Percentiles rank a stretch among this genome's conserved stretches.
Evolutionary conservation across 2,113 vertebrate species (phyloP).

Genomic region (Aspidoscelis tigris): DNA sequence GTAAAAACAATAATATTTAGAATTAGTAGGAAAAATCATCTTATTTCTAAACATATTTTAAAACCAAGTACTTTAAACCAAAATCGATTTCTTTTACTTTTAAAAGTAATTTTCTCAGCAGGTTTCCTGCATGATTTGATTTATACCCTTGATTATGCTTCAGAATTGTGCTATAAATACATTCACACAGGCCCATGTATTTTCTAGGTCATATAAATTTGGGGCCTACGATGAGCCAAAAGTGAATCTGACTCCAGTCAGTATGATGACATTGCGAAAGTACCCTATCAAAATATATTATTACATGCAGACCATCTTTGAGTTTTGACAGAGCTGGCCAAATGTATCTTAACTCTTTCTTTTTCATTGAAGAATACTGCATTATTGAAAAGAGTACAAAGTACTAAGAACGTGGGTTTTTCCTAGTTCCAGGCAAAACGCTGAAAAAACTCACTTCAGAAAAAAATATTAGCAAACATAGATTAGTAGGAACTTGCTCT

Average conservation of each 20-base stretch:
- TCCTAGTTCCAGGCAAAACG: too few relatives aligned
- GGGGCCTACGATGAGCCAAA: slow-evolving; percentile 75
- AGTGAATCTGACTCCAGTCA: slow-evolving; percentile 78
- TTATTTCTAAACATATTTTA: neutral
- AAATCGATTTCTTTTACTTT: slow-evolving; percentile 38
- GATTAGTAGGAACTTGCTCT: too few relatives aligned
- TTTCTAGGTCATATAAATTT: slow-evolving; percentile 79
- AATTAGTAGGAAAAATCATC: slow-evolving; percentile 28
- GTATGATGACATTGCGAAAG: slow-evolving; percentile 81
- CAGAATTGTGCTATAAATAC: slow-evolving; percentile 80
- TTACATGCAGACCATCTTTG: slow-evolving; percentile 72
- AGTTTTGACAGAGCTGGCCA: slow-evolving; percentile 66
- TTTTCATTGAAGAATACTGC: slow-evolving; percentile 62
- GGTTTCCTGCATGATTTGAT: slow-evolving; percentile 52
- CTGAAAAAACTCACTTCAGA: neutral
- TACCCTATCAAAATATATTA: slow-evolving; percentile 75
- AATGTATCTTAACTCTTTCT: slow-evolving; percentile 63
- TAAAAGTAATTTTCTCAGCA: slow-evolving; percentile 42
- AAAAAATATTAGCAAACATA: neutral
- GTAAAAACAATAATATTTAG: slow-evolving; percentile 70
- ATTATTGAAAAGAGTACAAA: slow-evolving; percentile 32
- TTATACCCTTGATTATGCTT: slow-evolving; percentile 71
- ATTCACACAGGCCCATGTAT: slow-evolving; percentile 66
- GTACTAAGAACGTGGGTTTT: neutral
- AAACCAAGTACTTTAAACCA: neutral